Conservation (phyloP, 2,113 vertebrate species). For the Laticauda laticaudata region DNA sequence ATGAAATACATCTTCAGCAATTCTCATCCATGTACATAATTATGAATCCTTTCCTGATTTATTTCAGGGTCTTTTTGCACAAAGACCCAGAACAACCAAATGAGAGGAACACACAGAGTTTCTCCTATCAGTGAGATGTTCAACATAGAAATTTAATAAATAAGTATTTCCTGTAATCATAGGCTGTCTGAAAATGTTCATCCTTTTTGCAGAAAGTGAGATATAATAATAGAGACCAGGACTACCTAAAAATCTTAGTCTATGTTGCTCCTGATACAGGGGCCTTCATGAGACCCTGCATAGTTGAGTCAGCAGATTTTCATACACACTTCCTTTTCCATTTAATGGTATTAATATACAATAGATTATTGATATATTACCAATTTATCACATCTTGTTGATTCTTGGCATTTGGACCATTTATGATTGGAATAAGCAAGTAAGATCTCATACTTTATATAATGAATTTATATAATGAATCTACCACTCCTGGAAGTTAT, state of each 20-base stretch:
- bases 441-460: background rate
- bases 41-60: background rate
- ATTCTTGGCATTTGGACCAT: background rate
- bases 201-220: background rate
- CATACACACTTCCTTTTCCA: background rate
- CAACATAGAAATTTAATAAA: background rate
- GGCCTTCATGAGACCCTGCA: background rate
- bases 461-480: background rate
- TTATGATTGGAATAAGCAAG: background rate
- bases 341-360: background rate
- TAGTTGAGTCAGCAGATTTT: background rate
- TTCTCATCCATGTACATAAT: background rate
- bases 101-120: background rate
- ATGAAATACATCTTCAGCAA: background rate
- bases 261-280: background rate
- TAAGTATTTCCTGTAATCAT: background rate
- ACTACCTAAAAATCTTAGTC: background rate
- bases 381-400: background rate
- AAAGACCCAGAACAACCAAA: background rate
- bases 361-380: background rate
- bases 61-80: background rate
- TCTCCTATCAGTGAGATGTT: background rate
- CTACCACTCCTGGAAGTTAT: background rate
- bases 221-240: background rate
- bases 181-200: background rate